phyloP scores from a whole-genome alignment of 2,797 vertebrate genomes.

The Buceros bicornis region DNA sequence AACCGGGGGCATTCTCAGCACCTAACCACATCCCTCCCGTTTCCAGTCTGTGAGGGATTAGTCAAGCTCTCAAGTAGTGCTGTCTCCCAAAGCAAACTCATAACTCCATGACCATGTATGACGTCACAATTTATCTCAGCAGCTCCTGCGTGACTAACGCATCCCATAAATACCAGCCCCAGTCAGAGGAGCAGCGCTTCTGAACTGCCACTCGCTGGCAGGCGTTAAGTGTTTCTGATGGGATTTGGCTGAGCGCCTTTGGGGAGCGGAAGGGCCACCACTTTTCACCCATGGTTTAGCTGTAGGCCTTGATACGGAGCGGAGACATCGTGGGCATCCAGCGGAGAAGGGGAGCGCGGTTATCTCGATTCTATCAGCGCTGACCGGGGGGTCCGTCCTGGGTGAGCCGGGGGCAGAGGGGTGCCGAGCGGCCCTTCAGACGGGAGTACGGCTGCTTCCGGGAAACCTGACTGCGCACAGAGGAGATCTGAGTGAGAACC shows the following conservation, averaged over 20 bases:
- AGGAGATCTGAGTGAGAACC: background rate
- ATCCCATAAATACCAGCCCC: background rate
- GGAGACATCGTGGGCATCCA: rapidly evolving
- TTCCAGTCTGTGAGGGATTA: conserved; percentile 30
- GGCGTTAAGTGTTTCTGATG: background rate
- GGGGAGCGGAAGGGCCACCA: background rate
- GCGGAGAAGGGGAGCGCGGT: rapidly evolving
- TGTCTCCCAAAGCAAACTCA: background rate
- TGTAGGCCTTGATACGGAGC: background rate
- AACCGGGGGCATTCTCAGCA: background rate
- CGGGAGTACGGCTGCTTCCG: rapidly evolving
- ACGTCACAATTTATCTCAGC: background rate
- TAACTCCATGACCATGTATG: background rate
- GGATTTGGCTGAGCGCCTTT: background rate
- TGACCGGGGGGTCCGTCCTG: background rate
- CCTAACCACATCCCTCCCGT: background rate
- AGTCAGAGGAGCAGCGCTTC: background rate
- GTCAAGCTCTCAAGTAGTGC: background rate
- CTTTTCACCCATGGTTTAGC: background rate
- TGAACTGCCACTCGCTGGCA: background rate
- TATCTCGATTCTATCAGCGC: rapidly evolving
- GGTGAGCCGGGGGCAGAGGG: background rate
- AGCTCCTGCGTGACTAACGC: conserved; percentile 28
- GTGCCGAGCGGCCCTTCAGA: background rate
- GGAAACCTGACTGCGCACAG: background rate